Base-by-base conservation (phyloP, 2,797 vertebrate genomes). In the Setipinna tenuifilis region DNA sequence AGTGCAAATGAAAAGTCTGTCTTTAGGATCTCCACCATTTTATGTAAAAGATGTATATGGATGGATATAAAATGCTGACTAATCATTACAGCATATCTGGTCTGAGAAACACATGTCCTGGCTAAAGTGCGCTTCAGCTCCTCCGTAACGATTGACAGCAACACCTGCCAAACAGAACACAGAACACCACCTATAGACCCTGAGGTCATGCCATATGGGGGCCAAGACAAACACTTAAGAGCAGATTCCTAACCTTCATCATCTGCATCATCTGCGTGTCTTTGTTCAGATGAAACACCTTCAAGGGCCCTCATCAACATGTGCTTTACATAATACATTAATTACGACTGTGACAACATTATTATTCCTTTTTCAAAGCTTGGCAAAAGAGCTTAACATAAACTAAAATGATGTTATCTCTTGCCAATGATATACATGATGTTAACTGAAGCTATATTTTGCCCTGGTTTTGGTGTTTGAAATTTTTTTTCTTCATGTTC, bases 271-370 rank as follows among this genome's bases (percentile, higher is more conserved):
- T 41, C 35, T 54, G 50, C 50, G 2, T 54, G 50, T 5, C 71
- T 44, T 44, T 78, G 71, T 78, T 78, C 31, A 78, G 71, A 78
- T 78, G 71, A 78, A 78, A 78, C 71, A 44, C 71, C 41, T 44
- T 31, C 19, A 78, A 44, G 71, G 35, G 71, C 35, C 71, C 71
- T 41, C 71, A 12, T 35, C 71, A 44, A 17, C 71, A 35, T 19
- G 28, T 25, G 62, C 62, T 65, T 44, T 44, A 78, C 71, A 78
- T 75, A 75, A 35, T 41, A 35, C 31, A 75, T 16, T 5, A 75
- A 75, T 23, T 75, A 12, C 14, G 46, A 35, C 28, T 17, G 6
- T 75, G 28, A 75, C 17, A 41, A 28, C 19, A 7, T 75, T 16
- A 75, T 75, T 19, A 75, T 9, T 71, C 28, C 12, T 35, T 71